Evolutionary conservation across 2,113 vertebrate genomes (phyloP).

Genomic region (Micromys minutus): DNA sequence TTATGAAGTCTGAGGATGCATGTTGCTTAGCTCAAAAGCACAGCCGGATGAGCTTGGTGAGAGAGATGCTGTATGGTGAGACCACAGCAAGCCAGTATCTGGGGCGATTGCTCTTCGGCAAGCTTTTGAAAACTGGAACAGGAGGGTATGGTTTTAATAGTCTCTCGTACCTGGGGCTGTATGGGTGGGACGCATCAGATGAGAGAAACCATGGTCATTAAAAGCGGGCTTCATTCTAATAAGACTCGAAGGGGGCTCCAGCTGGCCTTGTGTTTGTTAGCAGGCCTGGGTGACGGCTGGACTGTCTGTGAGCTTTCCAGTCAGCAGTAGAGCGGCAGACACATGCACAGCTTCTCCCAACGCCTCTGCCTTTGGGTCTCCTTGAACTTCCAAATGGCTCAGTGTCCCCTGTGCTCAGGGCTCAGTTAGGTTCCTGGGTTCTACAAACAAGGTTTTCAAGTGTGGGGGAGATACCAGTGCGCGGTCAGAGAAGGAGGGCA

Average conservation of each 20-base stretch:
- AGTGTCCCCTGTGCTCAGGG: not conserved
- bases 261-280: not conserved
- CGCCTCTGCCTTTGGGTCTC: not conserved
- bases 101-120: conserved; percentile 5
- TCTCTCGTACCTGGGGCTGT: not conserved
- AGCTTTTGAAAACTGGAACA: conserved; percentile 39
- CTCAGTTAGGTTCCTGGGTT: not conserved
- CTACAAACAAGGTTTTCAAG: conserved; percentile 34
- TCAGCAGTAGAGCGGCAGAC: not conserved
- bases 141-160: conserved; percentile 19
- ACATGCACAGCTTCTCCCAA: not conserved
- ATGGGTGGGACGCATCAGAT: not conserved
- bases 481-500: not conserved
- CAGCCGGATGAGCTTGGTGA: conserved; percentile 66
- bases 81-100: not conserved
- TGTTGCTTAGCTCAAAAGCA: conserved; percentile 66
- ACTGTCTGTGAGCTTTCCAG: not conserved
- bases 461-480: not conserved
- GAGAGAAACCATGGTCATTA: conserved; percentile 29
- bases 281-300: not conserved
- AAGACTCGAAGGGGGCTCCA: not conserved
- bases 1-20: conserved; percentile 63
- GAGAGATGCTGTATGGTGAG: not conserved
- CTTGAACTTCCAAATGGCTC: not conserved
- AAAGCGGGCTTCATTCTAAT: not conserved